Evolutionary conservation across 2,113 vertebrate species (phyloP).

Genomic region (Taxidea taxus): DNA sequence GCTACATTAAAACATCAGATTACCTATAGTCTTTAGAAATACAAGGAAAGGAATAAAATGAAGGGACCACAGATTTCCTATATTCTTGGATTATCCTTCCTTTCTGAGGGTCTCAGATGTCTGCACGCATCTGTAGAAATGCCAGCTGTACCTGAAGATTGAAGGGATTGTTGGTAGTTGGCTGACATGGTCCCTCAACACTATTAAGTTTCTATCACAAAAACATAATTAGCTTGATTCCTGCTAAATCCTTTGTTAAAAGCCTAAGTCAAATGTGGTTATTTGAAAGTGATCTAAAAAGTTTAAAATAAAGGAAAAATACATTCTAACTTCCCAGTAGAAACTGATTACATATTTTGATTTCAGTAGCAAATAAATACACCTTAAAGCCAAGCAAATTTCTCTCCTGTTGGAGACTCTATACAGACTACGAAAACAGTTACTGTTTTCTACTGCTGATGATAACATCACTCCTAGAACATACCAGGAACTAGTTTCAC

Average conservation of each 20-base stretch:
- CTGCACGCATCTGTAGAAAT: constrained; percentile 68
- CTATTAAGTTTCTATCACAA: constrained; percentile 64
- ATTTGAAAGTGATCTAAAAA: constrained; percentile 66
- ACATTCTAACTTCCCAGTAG: constrained; percentile 59
- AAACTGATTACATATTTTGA: constrained; percentile 55
- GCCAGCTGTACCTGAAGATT: constrained; percentile 76
- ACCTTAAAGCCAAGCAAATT: constrained; percentile 54
- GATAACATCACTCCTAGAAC: constrained; percentile 29
- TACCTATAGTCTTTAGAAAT: constrained; percentile 59
- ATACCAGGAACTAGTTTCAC: constrained; percentile 10
- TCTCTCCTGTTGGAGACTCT: background rate
- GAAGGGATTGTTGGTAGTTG: constrained; percentile 62
- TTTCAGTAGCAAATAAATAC: constrained; percentile 65
- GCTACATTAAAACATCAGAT: constrained; percentile 58
- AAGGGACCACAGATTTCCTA: constrained; percentile 48
- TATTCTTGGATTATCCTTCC: constrained; percentile 68
- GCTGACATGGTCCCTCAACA: constrained; percentile 83
- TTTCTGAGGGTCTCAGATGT: constrained; percentile 72
- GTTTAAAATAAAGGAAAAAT: constrained; percentile 60
- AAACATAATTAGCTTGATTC: constrained; percentile 68
- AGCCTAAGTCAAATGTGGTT: constrained; percentile 61
- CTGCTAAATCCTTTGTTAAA: constrained; percentile 66
- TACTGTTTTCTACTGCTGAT: constrained; percentile 48
- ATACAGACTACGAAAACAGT: constrained; percentile 60
- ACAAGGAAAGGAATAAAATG: constrained; percentile 9